Base-by-base conservation (phyloP, 2,888 invertebrate genomes). In the Cataglyphis livida region DNA sequence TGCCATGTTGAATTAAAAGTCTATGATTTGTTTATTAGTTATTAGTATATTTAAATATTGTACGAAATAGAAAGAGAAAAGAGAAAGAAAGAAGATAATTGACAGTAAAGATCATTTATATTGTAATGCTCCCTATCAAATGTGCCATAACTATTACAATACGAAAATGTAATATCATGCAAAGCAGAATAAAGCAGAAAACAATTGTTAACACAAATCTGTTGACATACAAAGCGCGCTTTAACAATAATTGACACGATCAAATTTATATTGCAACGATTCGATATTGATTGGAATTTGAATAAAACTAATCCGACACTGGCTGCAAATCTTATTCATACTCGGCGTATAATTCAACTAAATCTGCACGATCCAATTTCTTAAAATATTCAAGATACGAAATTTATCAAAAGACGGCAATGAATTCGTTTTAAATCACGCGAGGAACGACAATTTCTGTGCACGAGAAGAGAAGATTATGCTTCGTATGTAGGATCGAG, bases 1-100 rank as follows among this genome's bases (percentile, higher is more conserved):
- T 65, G 54, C 38, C 64, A 51, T 21, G 44, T 10, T 25, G 32
- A 76, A 76, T 76, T 57, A 66, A 78, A 78, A 66, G 41, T 59
- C 41, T 35, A 64, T 18, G 5, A 41, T 21, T 66, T 66, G n/a
- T 51, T 57, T 28, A 76, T 66, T 78, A 66, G 12, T 41, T 25
- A 25, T 25, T 25, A 25, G 25, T 74, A 61, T 21, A 74, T 61
- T 32, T 41, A 41, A n/a, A 61, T 44, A 62, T 6, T 28, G 15
- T 41, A n/a, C n/a, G 28, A 25, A 38, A 51, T 18, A 51, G 15
- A 54, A 28, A 68, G 18, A 61, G 32, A 41, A 44, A 12, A 28
- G 12, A 15, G 21, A 59, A 25, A 38, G 10, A 48, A 18, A 35
- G 10, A 25, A 54, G 12, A 62, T 5, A 3, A 54, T 38, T 38